Conservation (phyloP, 30 jellyfish, hydroid and myxozoan species). For the Aurelia coerulea region DNA sequence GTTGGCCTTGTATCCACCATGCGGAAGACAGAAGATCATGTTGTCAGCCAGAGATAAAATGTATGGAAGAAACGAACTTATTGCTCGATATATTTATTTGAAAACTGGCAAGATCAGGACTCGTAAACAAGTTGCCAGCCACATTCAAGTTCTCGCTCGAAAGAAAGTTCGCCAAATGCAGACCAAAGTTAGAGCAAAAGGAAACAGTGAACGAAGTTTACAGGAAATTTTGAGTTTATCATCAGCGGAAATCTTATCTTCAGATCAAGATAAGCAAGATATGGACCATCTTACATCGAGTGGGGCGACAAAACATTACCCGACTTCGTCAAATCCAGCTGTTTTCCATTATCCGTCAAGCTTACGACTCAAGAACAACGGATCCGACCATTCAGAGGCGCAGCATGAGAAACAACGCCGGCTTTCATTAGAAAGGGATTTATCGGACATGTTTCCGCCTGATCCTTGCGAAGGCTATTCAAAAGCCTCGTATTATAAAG, state of each 20-base stretch:
- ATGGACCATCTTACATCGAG: background rate
- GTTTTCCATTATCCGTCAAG: conserved; percentile 59
- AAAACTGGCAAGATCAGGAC: conserved; percentile 96
- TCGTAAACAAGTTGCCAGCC: conserved; percentile 99
- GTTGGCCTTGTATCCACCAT: conserved; percentile 93
- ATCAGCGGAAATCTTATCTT: conserved; percentile 74
- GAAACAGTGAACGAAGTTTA: conserved; percentile 28
- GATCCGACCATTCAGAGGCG: background rate
- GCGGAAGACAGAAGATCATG: conserved; percentile 99
- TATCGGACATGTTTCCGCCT: conserved; percentile 57
- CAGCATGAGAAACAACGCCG: conserved; percentile 39
- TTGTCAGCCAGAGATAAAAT: conserved; percentile 96
- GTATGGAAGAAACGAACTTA: conserved; percentile 97
- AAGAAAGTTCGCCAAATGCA: conserved; percentile 88
- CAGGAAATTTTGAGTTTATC: conserved; percentile 68
- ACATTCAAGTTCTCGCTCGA: conserved; percentile 96
- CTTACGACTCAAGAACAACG: conserved; percentile 36
- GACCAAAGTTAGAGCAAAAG: conserved; percentile 59
- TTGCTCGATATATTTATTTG: conserved; percentile 88
- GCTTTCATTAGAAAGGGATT: conserved; percentile 46
- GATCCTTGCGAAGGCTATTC: conserved; percentile 43
- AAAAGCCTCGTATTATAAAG: conserved; percentile 52
- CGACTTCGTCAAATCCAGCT: conserved; percentile 42
- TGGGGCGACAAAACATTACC: background rate
- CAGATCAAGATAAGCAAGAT: conserved; percentile 50